These are phyloP conservation scores for Ormia ochracea DNA, from an alignment of 2,888 invertebrate genomes.

Conservation along the genomic window DNA sequence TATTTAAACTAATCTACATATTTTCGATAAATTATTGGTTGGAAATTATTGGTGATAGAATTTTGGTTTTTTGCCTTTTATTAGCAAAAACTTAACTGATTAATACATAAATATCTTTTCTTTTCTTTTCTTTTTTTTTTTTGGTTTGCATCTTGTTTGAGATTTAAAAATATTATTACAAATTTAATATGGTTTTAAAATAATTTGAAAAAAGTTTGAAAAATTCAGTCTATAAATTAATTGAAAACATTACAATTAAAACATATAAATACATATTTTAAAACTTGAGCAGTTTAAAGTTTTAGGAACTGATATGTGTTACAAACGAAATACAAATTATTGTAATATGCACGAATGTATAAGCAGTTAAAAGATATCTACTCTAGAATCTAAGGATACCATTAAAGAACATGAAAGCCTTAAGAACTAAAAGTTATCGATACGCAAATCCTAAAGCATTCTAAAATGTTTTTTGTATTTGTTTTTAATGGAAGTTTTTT, in stretches of 20 bases:
- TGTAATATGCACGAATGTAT: background rate
- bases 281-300: conserved; percentile 29
- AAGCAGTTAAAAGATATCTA: background rate
- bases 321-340: background rate
- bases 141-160: too few relatives aligned
- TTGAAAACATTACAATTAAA: conserved; percentile 1
- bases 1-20: conserved; percentile 5
- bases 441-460: background rate
- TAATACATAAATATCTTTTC: too few relatives aligned
- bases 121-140: too few relatives aligned
- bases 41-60: background rate
- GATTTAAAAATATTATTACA: background rate
- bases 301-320: background rate
- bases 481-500: background rate
- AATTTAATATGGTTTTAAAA: background rate
- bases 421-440: background rate
- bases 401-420: background rate
- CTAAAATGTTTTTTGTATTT: background rate
- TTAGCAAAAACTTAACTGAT: background rate
- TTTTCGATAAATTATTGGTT: background rate
- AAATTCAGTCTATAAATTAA: conserved; percentile 51
- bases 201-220: conserved; percentile 19
- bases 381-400: background rate
- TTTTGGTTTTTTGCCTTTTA: too few relatives aligned
- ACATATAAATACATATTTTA: background rate